Evolutionary conservation across 2,113 vertebrate species (phyloP).

Genomic region (Myotis brandtii): DNA sequence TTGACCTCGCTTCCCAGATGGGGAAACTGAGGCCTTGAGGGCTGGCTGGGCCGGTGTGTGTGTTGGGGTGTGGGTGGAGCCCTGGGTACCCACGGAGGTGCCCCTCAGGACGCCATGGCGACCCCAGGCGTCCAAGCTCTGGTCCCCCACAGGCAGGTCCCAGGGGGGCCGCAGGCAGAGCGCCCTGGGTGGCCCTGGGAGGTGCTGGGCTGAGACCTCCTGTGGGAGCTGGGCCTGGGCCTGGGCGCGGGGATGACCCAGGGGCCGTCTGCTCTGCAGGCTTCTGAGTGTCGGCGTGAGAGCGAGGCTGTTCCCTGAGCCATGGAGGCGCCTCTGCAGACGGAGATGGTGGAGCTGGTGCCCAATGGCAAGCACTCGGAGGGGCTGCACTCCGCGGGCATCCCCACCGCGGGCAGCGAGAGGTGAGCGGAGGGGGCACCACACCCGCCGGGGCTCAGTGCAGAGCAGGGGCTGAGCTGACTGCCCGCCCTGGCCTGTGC

Average conservation of each 20-base stretch:
- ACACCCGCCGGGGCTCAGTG: too few relatives aligned
- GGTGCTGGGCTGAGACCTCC: neutral
- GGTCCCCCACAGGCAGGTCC: neutral
- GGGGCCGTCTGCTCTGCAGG: neutral
- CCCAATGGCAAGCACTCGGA: conserved; percentile 86
- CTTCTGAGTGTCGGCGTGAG: neutral
- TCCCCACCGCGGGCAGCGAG: conserved; percentile 60
- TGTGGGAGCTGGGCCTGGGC: neutral
- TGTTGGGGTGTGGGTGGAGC: neutral
- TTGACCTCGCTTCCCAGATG: neutral
- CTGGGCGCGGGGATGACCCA: neutral
- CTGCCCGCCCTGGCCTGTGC: neutral
- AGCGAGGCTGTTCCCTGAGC: neutral
- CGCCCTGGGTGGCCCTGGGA: neutral
- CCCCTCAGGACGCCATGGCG: neutral
- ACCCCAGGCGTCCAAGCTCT: neutral
- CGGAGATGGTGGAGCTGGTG: conserved; percentile 89
- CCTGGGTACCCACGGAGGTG: neutral
- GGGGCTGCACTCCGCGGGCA: neutral
- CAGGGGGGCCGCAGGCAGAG: neutral
- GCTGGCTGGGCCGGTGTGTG: neutral
- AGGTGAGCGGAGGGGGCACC: conserved; percentile 76
- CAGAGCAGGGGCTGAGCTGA: neutral
- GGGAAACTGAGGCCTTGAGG: neutral
- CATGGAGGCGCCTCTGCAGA: conserved; percentile 81